Evolutionary conservation across 92 coral and sea anemone genomes (phyloP).

Genomic region (Siderastrea radians): DNA sequence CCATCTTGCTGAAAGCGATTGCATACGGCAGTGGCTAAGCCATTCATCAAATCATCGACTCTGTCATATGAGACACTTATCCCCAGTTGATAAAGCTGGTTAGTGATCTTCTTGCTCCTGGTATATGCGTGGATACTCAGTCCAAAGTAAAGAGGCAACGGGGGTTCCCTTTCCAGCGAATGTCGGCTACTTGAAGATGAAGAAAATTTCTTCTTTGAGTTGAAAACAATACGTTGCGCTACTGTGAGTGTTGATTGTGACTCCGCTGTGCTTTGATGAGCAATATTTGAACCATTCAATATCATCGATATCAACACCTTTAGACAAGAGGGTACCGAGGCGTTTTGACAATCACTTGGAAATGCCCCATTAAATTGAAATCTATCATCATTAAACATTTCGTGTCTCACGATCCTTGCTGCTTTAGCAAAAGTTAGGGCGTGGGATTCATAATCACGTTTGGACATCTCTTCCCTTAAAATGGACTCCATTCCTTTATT

Average conservation of each 20-base stretch:
- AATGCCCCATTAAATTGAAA: background rate
- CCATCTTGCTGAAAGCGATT: conserved; percentile 56
- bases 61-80: conserved; percentile 35
- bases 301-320: conserved; percentile 1
- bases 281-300: conserved; percentile 3
- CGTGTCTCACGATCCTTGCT: conserved; percentile 8
- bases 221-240: conserved; percentile 10
- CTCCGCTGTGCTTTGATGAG: conserved; percentile 3
- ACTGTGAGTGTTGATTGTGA: conserved; percentile 10
- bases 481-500: conserved; percentile 9
- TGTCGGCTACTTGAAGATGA: background rate
- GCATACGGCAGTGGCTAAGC: conserved; percentile 44
- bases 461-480: background rate
- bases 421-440: conserved; percentile 3
- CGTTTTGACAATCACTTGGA: background rate
- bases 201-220: conserved; percentile 28
- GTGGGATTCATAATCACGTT: conserved; percentile 6
- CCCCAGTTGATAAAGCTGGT: conserved; percentile 5
- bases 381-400: background rate
- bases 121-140: conserved; percentile 16
- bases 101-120: conserved; percentile 8
- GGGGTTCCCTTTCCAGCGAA: conserved; percentile 4
- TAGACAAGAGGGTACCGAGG: conserved; percentile 7
- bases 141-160: background rate
- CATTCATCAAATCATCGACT: conserved; percentile 19